A percentile compares a stretch with the other conserved stretches of the same genome.
phyloP scores from a whole-genome alignment of 2,888 invertebrate genomes.

The Nasonia oneida region DNA sequence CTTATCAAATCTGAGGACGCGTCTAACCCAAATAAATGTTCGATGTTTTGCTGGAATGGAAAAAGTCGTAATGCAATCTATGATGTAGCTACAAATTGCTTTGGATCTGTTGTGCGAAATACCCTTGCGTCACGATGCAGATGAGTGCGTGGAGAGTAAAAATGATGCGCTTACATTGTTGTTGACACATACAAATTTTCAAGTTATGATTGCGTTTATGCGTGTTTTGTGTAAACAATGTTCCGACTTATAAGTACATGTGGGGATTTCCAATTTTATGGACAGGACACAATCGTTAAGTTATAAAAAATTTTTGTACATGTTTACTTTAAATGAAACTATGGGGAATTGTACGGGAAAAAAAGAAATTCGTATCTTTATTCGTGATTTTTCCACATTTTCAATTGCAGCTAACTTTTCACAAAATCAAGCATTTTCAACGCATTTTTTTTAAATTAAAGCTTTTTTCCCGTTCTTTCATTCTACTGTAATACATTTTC shows the following conservation, averaged over 20 bases:
- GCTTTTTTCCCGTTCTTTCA: no score
- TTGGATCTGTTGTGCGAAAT: background rate
- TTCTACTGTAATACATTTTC: no score
- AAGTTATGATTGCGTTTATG: background rate
- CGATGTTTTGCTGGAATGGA: background rate
- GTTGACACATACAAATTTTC: background rate
- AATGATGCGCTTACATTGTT: background rate
- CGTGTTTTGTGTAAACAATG: background rate
- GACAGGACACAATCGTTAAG: no score
- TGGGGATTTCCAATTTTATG: background rate
- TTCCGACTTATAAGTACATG: background rate
- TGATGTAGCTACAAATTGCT: conserved; percentile 27
- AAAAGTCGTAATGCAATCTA: conserved; percentile 3
- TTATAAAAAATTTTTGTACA: no score
- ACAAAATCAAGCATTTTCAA: no score
- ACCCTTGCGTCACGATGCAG: background rate
- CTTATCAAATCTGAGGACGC: conserved; percentile 9
- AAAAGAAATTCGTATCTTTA: no score
- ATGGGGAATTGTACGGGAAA: no score
- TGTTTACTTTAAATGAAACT: no score
- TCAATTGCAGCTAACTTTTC: no score
- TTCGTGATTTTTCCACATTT: no score
- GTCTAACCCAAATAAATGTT: conserved; percentile 29
- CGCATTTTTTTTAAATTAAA: no score
- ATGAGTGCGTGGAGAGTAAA: background rate